Evolutionary conservation across 2,797 vertebrate species (phyloP).

Genomic region (Acrossocheilus fasciatus): DNA sequence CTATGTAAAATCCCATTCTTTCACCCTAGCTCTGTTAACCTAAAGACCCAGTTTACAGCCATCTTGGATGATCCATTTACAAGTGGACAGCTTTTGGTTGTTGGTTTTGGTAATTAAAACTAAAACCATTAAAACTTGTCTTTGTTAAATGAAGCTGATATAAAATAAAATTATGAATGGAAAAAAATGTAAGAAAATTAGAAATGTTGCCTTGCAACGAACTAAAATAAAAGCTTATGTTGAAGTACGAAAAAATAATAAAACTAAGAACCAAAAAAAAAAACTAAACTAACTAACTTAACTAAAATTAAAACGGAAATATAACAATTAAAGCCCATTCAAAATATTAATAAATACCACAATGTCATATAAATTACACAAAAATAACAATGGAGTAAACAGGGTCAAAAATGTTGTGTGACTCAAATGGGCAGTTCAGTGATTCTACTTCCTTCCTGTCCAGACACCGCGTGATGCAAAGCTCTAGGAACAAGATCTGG

Average conservation of each 20-base stretch:
- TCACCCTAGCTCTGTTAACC: not conserved
- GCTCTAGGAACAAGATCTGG: constrained; percentile 3
- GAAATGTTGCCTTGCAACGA: not conserved
- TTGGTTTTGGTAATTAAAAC: not conserved
- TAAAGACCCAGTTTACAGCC: not conserved
- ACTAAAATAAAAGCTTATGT: not conserved
- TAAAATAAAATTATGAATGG: not conserved
- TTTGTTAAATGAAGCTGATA: not conserved
- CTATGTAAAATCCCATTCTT: not conserved
- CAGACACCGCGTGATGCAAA: not conserved
- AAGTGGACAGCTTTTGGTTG: not conserved
- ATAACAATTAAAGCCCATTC: too few species aligned
- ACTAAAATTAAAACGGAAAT: too few species aligned
- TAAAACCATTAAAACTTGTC: not conserved
- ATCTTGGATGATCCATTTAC: not conserved
- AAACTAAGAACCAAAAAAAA: not conserved
- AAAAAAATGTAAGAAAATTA: not conserved
- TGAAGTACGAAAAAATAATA: not conserved
- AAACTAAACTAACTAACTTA: too few species aligned
- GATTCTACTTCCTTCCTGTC: constrained; percentile 13
- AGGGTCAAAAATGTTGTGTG: not conserved
- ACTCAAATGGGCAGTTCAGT: not conserved
- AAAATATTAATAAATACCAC: not conserved
- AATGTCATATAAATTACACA: not conserved
- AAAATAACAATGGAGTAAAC: not conserved